phyloP scores from a whole-genome alignment of 1,140 invertebrate genomes.

The Achatina immaculata region DNA sequence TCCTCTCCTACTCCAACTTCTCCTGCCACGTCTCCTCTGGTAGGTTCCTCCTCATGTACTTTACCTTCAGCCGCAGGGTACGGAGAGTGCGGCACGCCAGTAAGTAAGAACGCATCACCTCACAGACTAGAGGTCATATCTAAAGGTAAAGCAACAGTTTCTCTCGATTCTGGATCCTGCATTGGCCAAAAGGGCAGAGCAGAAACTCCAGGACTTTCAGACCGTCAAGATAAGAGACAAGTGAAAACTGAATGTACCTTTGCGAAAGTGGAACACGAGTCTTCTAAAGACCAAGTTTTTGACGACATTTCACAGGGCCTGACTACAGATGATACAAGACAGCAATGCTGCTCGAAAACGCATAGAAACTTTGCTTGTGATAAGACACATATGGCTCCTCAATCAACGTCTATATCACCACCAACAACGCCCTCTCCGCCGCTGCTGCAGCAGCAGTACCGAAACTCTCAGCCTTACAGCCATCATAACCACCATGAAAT shows the following conservation, averaged over 20 bases:
- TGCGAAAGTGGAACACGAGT: background rate
- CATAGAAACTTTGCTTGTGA: background rate
- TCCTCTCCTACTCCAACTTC: background rate
- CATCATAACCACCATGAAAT: background rate
- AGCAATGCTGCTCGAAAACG: background rate
- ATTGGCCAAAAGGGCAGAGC: background rate
- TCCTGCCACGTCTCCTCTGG: background rate
- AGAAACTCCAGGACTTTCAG: background rate
- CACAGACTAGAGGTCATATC: background rate
- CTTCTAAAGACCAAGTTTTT: background rate
- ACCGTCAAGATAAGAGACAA: background rate
- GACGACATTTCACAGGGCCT: background rate
- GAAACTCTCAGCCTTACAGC: background rate
- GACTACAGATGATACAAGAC: background rate
- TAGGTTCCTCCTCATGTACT: background rate
- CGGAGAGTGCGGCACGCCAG: background rate
- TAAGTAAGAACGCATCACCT: background rate
- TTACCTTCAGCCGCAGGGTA: background rate
- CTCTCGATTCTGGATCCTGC: background rate
- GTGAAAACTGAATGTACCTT: background rate
- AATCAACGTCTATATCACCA: constrained; percentile 11
- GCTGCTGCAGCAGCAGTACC: background rate
- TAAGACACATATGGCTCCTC: background rate
- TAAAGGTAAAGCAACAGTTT: background rate
- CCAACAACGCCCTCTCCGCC: constrained; percentile 14